Percentiles rank a stretch among this genome's conserved stretches.
Evolutionary conservation across 2,888 invertebrate genomes (phyloP).

Genomic region (Tachina fera): DNA sequence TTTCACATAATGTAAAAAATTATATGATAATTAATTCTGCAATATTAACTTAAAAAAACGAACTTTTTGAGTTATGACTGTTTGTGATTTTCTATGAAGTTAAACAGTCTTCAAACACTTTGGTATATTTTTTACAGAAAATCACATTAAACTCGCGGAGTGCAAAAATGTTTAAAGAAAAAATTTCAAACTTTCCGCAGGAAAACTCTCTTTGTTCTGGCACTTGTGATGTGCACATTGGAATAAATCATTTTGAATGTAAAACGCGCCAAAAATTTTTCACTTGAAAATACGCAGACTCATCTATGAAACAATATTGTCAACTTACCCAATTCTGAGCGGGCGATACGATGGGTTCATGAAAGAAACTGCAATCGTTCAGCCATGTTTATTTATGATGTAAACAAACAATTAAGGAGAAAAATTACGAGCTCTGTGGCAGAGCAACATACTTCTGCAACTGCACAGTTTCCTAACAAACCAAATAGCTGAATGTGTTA

Average conservation of each 20-base stretch:
- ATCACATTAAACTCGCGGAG: no score
- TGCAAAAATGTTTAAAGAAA: background rate
- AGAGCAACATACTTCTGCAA: slow-evolving; percentile 66
- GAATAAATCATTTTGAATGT: slow-evolving; percentile 56
- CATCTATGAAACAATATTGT: slow-evolving; percentile 49
- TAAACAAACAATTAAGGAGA: slow-evolving; percentile 81
- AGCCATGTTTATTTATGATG: slow-evolving; percentile 82
- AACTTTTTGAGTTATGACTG: no score
- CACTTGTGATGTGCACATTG: slow-evolving; percentile 32
- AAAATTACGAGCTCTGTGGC: slow-evolving; percentile 79
- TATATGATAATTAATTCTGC: no score
- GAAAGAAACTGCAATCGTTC: slow-evolving; percentile 66
- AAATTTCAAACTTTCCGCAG: slow-evolving; percentile 26
- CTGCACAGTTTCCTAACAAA: slow-evolving; percentile 56
- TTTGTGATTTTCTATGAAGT: no score
- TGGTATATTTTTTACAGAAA: no score
- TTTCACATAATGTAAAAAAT: no score
- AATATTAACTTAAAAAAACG: no score
- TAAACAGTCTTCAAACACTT: no score
- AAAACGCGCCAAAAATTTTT: slow-evolving; percentile 75
- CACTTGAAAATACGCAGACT: slow-evolving; percentile 73
- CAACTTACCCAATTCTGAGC: slow-evolving; percentile 32
- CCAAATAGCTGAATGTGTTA: slow-evolving; percentile 52
- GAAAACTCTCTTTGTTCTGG: slow-evolving; percentile 31
- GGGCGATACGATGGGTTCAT: background rate